Evolutionary conservation across 2,797 vertebrate species (phyloP).

Genomic region (Ptychobarbus kaznakovi): DNA sequence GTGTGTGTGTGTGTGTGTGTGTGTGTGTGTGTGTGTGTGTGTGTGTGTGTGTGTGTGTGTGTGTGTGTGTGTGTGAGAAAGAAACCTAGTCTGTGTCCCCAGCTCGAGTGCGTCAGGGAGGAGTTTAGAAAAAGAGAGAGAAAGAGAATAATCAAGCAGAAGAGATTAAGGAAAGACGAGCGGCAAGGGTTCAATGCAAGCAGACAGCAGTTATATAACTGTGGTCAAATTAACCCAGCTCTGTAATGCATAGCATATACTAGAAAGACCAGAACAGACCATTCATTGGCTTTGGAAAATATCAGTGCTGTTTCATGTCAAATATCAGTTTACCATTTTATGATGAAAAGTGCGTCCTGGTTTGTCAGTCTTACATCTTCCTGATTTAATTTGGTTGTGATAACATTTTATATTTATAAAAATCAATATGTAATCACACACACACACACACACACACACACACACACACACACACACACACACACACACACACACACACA

Average conservation of each 20-base stretch:
- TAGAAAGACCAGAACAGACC: constrained; percentile 30
- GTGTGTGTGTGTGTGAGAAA: constrained; percentile 34
- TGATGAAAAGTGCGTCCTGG: not conserved
- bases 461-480: too few species aligned
- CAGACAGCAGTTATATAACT: constrained; percentile 78
- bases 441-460: too few species aligned
- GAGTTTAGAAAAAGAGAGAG: constrained; percentile 31
- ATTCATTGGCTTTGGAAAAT: not conserved
- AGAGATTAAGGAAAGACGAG: constrained; percentile 78
- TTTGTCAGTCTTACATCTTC: not conserved
- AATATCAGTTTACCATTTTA: not conserved
- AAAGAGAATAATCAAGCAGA: constrained; percentile 74
- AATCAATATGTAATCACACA: not conserved
- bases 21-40: not conserved
- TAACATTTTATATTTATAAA: not conserved
- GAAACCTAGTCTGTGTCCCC: constrained; percentile 11
- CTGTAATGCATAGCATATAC: constrained; percentile 9
- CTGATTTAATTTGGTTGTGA: not conserved
- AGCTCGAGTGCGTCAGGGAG: constrained; percentile 49
- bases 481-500: too few species aligned
- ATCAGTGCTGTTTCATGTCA: not conserved
- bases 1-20: not conserved
- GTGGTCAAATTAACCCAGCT: constrained; percentile 68
- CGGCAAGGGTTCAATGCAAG: constrained; percentile 72
- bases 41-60: too few species aligned